A percentile compares a stretch with the other conserved stretches of the same genome.
These are phyloP conservation scores for Phyto melanocephala DNA, from an alignment of 2,888 invertebrate genomes.

Conservation along the genomic window DNA sequence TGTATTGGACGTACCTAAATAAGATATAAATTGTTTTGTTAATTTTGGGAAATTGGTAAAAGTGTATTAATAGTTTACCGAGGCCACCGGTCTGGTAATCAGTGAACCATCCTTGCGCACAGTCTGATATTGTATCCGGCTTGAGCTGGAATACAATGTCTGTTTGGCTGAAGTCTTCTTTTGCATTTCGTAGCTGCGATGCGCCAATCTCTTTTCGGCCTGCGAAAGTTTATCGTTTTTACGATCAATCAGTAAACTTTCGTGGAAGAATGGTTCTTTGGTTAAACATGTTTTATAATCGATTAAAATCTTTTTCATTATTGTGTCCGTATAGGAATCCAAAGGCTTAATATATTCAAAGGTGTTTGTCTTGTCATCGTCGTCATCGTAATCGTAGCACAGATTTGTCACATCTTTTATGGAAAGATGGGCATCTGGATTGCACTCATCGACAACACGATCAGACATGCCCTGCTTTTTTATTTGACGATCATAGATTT, in stretches of 20 bases:
- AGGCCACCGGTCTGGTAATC: conserved; percentile 84
- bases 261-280: conserved; percentile 96
- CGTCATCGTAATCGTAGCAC: conserved; percentile 93
- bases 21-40: not conserved
- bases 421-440: conserved; percentile 95
- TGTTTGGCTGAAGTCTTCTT: conserved; percentile 90
- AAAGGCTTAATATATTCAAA: conserved; percentile 83
- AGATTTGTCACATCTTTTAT: conserved; percentile 93
- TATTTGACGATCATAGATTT: conserved; percentile 98
- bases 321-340: conserved; percentile 85
- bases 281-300: conserved; percentile 83
- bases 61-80: conserved; percentile 79
- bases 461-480: conserved; percentile 99
- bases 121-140: conserved; percentile 81
- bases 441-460: conserved; percentile 98
- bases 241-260: conserved; percentile 94
- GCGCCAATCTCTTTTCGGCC: conserved; percentile 94
- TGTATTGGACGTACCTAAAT: conserved; percentile 89
- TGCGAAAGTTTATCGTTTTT: conserved; percentile 96
- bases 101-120: conserved; percentile 82
- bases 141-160: conserved; percentile 80
- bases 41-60: not conserved
- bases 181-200: conserved; percentile 94
- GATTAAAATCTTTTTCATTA: conserved; percentile 87
- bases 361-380: conserved; percentile 78